A percentile compares a stretch with the other conserved stretches of the same genome.
These are phyloP conservation scores for Drosophila baimaii DNA, from an alignment of 1,140 invertebrate species.

Conservation along the genomic window DNA sequence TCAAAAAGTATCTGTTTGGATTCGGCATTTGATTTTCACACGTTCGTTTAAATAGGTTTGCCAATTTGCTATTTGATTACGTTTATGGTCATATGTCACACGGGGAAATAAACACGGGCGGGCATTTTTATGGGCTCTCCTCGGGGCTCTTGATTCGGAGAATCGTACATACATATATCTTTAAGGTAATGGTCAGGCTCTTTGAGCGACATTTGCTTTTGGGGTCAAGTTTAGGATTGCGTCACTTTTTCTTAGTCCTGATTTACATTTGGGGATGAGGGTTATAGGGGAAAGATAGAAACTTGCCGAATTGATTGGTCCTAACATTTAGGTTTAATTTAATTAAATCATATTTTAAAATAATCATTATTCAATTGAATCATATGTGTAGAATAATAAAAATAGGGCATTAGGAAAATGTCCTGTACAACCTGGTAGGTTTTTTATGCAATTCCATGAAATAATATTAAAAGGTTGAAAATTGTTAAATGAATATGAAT, in stretches of 20 bases:
- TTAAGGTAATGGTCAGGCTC: not conserved
- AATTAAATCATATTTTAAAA: too few species aligned
- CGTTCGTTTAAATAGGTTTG: conserved; percentile 73
- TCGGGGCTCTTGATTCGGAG: conserved; percentile 15
- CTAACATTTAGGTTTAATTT: too few species aligned
- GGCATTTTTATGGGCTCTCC: conserved; percentile 10
- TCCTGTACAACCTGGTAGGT: too few species aligned
- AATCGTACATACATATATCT: conserved; percentile 1
- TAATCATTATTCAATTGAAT: too few species aligned
- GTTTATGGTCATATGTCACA: conserved; percentile 40
- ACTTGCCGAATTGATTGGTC: too few species aligned
- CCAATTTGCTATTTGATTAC: conserved; percentile 68
- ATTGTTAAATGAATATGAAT: too few species aligned
- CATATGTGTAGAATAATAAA: too few species aligned
- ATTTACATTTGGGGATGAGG: conserved; percentile 22
- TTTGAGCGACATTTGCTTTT: not conserved
- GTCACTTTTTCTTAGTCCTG: not conserved
- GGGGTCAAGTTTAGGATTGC: not conserved
- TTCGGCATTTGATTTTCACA: conserved; percentile 75
- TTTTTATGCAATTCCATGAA: too few species aligned
- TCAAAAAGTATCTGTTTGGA: conserved; percentile 70
- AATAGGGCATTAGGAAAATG: too few species aligned
- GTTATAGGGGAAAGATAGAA: not conserved
- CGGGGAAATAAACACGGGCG: conserved; percentile 13
- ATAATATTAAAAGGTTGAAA: too few species aligned